phyloP scores from a whole-genome alignment of 2,888 invertebrate genomes.

The Synergus umbraculus region DNA sequence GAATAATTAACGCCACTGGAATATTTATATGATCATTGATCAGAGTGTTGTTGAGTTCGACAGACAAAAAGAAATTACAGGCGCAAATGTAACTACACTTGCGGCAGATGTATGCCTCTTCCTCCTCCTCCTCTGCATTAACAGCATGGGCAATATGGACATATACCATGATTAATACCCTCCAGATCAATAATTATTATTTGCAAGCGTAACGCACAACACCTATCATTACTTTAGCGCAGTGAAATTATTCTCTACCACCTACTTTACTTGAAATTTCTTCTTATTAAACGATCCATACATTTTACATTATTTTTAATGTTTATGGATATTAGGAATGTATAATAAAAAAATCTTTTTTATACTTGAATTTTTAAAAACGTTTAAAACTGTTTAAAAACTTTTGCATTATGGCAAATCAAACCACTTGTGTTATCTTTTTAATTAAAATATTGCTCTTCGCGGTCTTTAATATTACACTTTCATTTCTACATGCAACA shows the following conservation, averaged over 20 bases:
- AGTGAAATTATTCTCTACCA: conserved; percentile 36
- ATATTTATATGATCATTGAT: conserved; percentile 35
- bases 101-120: conserved; percentile 27
- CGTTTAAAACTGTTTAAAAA: not conserved
- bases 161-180: conserved; percentile 15
- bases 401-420: not conserved
- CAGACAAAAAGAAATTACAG: conserved; percentile 44
- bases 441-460: conserved; percentile 21
- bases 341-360: not conserved
- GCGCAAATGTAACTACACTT: conserved; percentile 41
- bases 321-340: not conserved
- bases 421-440: conserved; percentile 13
- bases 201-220: conserved; percentile 4
- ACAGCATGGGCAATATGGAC: not conserved
- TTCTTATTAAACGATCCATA: conserved; percentile 3
- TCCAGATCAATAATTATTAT: conserved; percentile 34
- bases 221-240: conserved; percentile 39
- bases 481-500: conserved; percentile 24
- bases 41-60: conserved; percentile 24
- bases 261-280: conserved; percentile 36
- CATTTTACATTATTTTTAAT: not conserved
- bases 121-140: not conserved
- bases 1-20: conserved; percentile 36
- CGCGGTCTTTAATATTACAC: conserved; percentile 22
- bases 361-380: not conserved